These are phyloP conservation scores for Odontothrips loti DNA, from an alignment of 2,888 invertebrate genomes.

Conservation along the genomic window DNA sequence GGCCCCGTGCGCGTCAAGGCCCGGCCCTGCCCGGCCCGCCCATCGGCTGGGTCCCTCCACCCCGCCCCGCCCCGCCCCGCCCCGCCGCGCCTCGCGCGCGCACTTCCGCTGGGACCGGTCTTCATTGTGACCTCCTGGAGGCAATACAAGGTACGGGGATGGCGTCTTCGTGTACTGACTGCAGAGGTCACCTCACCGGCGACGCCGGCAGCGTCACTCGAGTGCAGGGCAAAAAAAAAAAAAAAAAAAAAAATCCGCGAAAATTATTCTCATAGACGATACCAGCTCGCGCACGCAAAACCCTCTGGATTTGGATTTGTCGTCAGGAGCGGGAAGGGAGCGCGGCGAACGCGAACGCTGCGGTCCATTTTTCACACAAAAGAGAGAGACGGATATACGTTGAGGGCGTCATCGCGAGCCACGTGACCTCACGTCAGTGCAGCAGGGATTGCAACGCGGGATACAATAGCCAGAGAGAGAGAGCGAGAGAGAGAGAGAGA, in stretches of 20 bases:
- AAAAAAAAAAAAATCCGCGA: no score
- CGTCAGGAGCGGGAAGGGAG: no score
- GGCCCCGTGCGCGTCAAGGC: no score
- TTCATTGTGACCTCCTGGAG: slow-evolving; percentile 22
- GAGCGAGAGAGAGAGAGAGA: no score
- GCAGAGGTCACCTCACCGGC: no score
- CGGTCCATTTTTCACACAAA: not conserved
- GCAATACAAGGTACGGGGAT: not conserved
- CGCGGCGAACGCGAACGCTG: not conserved
- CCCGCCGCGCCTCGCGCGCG: not conserved
- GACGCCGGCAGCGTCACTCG: no score
- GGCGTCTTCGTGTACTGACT: not conserved
- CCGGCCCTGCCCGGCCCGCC: not conserved
- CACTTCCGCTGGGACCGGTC: slow-evolving; percentile 21
- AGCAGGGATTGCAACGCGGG: not conserved
- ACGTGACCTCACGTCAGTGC: not conserved
- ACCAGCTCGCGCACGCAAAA: no score
- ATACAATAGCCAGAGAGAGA: no score
- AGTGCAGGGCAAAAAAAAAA: no score
- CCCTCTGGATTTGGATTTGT: no score
- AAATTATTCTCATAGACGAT: no score
- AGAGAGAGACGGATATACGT: not conserved
- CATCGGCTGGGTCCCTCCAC: not conserved
- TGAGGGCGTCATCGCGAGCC: not conserved
- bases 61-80: not conserved